Evolutionary conservation across 2,888 invertebrate genomes (phyloP), one percentile per base, ranked within the genome.

Genomic region (Osmoderma eremita): DNA sequence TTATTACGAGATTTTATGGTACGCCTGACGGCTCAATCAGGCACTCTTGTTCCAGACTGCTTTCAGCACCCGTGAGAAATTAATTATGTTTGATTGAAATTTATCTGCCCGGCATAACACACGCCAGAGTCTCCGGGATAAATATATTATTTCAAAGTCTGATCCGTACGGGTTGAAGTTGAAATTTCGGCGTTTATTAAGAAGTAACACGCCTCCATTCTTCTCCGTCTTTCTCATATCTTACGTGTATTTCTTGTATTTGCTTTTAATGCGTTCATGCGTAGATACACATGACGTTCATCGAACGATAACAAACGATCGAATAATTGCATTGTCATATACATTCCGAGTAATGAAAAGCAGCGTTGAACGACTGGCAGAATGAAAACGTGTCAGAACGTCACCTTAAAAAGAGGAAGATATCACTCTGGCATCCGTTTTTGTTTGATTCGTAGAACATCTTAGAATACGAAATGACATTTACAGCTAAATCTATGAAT

Each of bases 1-100:
- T 80, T 80, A 80, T 80, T 78, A 80, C 76, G 69, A 71, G 75
- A 74, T 77, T 79, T 79, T 76, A 76, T 75, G 73, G 74, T 71
- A 69, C 74, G 74, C 74, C 76, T 80, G 80, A 80, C 79, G 76
- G 77, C 79, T 80, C 79, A 80, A 80, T 80, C 80, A 80, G 77
- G 72, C 73, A 69, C 74, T 77, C 79, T 79, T 74, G 74, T 74
- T 80, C 79, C 78, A 76, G 77, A 45, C 74, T 67, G 78, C 77
- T 78, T 78, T 78, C 76, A 78, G 76, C 77, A 76, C 78, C 78
- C 78, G 78, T 78, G 77, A 78, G 78, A 78, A 78, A 79, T 79
- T 79, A 78, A 79, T 79, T 79, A 79, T 75, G 74, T 74, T 71
- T 76, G 77, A 80, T 80, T 79, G 78, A 79, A 78, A 78, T 78